phyloP scores from a whole-genome alignment of 2,888 invertebrate genomes.

The Drosophila antonietae region DNA sequence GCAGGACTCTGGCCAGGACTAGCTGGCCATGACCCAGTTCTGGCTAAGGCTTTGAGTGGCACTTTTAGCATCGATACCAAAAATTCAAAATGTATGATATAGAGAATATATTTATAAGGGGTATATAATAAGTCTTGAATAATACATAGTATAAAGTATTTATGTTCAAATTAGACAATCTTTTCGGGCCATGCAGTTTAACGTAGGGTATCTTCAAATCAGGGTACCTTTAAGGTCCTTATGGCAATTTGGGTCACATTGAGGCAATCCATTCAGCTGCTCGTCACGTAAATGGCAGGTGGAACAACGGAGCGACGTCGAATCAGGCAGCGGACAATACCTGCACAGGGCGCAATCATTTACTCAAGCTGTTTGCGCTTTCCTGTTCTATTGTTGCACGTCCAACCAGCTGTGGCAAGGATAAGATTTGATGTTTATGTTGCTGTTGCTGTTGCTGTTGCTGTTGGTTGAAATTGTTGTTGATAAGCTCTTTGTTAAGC shows the following conservation, averaged over 20 bases:
- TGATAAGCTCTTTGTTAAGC: slow-evolving; percentile 22
- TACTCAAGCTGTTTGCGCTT: slow-evolving; percentile 22
- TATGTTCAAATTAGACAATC: background rate
- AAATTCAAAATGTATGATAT: too few species aligned
- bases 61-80: slow-evolving; percentile 29
- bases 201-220: background rate
- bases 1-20: slow-evolving; percentile 1
- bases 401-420: slow-evolving; percentile 38
- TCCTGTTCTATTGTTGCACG: slow-evolving; percentile 31
- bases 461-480: slow-evolving; percentile 7
- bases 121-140: too few species aligned
- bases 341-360: slow-evolving; percentile 34
- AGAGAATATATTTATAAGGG: background rate
- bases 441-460: slow-evolving; percentile 12
- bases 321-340: slow-evolving; percentile 10
- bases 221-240: slow-evolving; percentile 1
- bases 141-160: background rate
- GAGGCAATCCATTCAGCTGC: slow-evolving; percentile 35
- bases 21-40: slow-evolving; percentile 13
- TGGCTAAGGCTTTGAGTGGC: slow-evolving; percentile 4
- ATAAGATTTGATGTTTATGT: slow-evolving; percentile 12
- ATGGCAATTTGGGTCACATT: slow-evolving; percentile 22
- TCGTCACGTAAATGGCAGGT: slow-evolving; percentile 50
- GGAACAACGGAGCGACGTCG: slow-evolving; percentile 8
- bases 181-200: too few species aligned